A percentile compares a stretch with the other conserved stretches of the same genome.
These are phyloP conservation scores for Corvus hawaiiensis DNA, from an alignment of 2,113 vertebrate genomes.

Conservation along the genomic window DNA sequence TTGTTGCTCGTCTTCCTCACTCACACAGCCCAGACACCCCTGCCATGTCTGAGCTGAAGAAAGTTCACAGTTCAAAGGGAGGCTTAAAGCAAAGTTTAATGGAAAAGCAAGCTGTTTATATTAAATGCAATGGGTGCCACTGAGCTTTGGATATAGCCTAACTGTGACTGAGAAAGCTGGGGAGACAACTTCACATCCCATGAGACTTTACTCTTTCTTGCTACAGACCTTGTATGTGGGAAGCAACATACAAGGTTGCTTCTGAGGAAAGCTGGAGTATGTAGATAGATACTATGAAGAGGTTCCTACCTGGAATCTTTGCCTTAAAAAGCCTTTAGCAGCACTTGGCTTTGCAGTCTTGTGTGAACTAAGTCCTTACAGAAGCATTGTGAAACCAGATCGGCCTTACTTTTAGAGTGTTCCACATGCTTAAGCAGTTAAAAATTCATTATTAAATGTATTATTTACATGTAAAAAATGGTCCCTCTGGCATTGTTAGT, in stretches of 20 bases:
- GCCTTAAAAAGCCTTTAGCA: neutral
- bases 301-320: neutral
- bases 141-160: neutral
- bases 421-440: fast-evolving
- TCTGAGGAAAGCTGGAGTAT: neutral
- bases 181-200: neutral
- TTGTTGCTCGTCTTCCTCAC: neutral
- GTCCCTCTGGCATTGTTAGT: fast-evolving
- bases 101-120: neutral
- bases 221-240: neutral
- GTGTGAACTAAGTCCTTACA: neutral
- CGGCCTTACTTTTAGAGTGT: neutral
- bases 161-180: neutral
- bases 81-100: neutral
- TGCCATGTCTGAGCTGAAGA: neutral
- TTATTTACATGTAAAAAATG: neutral
- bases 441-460: neutral
- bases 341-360: neutral
- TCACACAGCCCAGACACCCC: neutral
- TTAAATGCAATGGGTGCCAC: neutral
- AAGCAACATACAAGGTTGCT: neutral
- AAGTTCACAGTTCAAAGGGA: neutral
- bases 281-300: neutral
- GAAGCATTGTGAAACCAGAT: neutral
- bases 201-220: neutral